Evolutionary conservation across 2,113 vertebrate species (phyloP).

Genomic region (Neogale vison): DNA sequence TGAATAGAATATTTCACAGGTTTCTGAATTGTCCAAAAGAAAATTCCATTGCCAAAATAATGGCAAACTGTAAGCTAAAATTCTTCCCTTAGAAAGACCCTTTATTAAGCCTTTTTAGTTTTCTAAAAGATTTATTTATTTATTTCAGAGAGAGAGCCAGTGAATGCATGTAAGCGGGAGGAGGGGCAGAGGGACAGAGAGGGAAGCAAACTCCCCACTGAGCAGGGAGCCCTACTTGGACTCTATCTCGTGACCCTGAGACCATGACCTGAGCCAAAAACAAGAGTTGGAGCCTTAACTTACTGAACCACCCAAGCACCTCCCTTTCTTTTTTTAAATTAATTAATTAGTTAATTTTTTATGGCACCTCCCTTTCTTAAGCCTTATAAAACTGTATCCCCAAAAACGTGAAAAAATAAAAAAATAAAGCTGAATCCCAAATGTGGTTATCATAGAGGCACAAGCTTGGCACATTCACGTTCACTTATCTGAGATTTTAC

Average conservation of each 20-base stretch:
- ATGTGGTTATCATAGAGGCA: not conserved
- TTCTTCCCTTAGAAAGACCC: not conserved
- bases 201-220: too few species aligned
- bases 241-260: too few species aligned
- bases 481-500: not conserved
- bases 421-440: not conserved
- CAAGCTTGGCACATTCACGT: not conserved
- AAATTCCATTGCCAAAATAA: not conserved
- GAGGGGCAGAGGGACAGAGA: too few species aligned
- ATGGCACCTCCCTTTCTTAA: not conserved
- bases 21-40: not conserved
- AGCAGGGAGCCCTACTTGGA: too few species aligned
- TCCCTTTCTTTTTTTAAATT: not conserved
- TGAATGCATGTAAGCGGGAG: too few species aligned
- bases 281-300: too few species aligned
- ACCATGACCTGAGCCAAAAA: too few species aligned
- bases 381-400: not conserved
- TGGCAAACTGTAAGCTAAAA: not conserved
- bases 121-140: not conserved
- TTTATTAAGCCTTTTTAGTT: not conserved
- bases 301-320: too few species aligned
- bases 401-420: too few species aligned
- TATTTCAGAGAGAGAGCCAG: not conserved
- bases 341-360: too few species aligned
- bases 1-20: not conserved